Base-by-base conservation (phyloP, 2,113 vertebrate genomes). In the Rousettus leschenaultii region DNA sequence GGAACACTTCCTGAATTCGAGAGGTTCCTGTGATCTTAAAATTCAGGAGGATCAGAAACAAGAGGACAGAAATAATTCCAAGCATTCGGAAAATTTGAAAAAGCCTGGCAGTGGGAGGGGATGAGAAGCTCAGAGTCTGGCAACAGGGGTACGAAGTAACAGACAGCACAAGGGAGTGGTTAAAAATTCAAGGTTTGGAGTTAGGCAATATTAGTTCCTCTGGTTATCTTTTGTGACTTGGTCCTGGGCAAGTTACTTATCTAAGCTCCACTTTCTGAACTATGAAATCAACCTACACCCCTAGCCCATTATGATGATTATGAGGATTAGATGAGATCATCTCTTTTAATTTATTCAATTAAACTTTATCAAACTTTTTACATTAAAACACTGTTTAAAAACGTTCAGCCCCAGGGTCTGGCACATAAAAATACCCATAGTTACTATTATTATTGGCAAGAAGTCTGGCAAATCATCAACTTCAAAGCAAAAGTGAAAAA, bases 11-110 rank as follows among this genome's bases (percentile, higher is more conserved):
- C 92, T 94, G 84, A 94, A 80, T 80, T 38, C 57, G 21, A 91
- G 92, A 97, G 89, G 43, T 88, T 95, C 71, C 48, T 85, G 70
- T 63, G 86, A 93, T 96, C 95, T 97, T 94, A 95, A 93, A 73
- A 95, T 96, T 96, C 91, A 85, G 71, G 59, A 89, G 15, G 80
- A 79, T 66, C 77, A 65, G 80, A 97, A 97, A 96, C 35, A 95
- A 95, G 51, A 70, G 53, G 70, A 84, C 79, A 96, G 84, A 96
- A 96, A 95, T 97, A 97, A 96, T 96, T 95, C 66, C 68, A 88
- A 71, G 95, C 77, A 95, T 90, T 93, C 89, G 45, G 94, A 85
- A 95, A 96, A 86, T 85, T 26, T 97, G 92, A 48, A 87, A 92
- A 83, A 85, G 84, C 24, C 79, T 94, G 51, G 30, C 84, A 93